These are phyloP conservation scores for Hirtodrosophila histrioides DNA, from an alignment of 2,888 invertebrate genomes.

Conservation along the genomic window DNA sequence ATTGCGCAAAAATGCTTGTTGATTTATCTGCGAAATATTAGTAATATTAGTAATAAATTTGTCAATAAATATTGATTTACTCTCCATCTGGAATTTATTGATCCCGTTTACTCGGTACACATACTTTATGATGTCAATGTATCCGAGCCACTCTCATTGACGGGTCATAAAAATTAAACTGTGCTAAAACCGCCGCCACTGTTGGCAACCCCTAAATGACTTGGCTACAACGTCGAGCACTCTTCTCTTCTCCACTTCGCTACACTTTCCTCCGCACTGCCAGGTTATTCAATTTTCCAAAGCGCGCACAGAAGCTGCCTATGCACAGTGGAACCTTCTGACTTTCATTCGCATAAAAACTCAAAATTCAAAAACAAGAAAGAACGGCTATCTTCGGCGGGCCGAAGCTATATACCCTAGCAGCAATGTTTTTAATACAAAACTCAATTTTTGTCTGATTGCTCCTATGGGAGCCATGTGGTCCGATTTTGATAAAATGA, in stretches of 20 bases:
- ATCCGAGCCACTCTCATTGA: slow-evolving; percentile 43
- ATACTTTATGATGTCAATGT: slow-evolving; percentile 34
- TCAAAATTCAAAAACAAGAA: no score
- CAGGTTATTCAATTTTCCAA: slow-evolving; percentile 71
- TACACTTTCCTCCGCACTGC: slow-evolving; percentile 11
- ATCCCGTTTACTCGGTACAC: slow-evolving; percentile 14
- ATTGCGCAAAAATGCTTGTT: no score
- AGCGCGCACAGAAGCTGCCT: slow-evolving; percentile 43
- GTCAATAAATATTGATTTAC: slow-evolving; percentile 9
- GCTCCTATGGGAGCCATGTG: no score
- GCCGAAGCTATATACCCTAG: no score
- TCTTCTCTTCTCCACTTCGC: slow-evolving; percentile 19
- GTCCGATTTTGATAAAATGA: no score
- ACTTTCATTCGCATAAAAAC: no score
- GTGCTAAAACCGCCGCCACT: slow-evolving; percentile 42
- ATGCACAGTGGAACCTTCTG: no score
- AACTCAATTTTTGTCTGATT: no score
- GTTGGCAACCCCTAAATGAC: slow-evolving; percentile 68
- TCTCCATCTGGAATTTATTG: slow-evolving; percentile 17
- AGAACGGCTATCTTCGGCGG: no score
- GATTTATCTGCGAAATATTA: no score
- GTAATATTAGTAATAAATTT: no score
- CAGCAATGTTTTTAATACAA: no score
- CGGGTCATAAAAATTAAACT: slow-evolving; percentile 60
- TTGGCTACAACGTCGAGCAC: slow-evolving; percentile 44